Base-by-base conservation (phyloP, 2,797 vertebrate species). In the Thripadectes ignobilis region DNA sequence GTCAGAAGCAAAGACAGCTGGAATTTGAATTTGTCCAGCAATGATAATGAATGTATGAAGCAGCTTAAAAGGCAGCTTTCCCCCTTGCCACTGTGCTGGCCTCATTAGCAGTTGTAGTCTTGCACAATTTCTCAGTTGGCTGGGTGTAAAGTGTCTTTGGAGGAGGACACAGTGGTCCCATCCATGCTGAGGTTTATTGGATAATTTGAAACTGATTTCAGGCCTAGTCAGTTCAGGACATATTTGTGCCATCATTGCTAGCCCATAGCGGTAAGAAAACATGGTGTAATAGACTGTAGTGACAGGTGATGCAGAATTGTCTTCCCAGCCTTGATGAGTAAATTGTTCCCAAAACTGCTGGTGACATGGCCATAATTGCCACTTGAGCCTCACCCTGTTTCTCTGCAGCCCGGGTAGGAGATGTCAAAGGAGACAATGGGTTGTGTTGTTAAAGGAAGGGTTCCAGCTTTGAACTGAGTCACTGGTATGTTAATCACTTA, bases 1-100 rank as follows among this genome's bases (percentile, higher is more conserved):
- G 76, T 96, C 91, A 93, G 91, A 93, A 85, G 95, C 59, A 92
- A 81, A 94, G 85, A 76, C 93, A 96, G 85, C 85, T 96, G 95
- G 91, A 92, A 72, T 96, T 89, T 63, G 58, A 83, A 88, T 94
- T 93, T 78, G 34, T 91, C 32, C 88, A 57, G 88, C 69, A 86
- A 45, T 26, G 85, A 58, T 95, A 94, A 89, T 93, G 62, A 92
- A 80, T 92, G 62, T 69, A 84, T 69, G 81, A 93, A 95, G 84
- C 75, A 95, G 81, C 34, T 89, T 88, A 86, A 90, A 92, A 93
- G 34, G 48, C 85, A 75, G 51, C 55, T 92, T 81, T 67, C n/a
- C 55, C 41, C 55, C 55, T 88, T 93, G 95, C 92, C 95, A 96
- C 94, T 90, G 89, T 96, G 87, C 85, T 96, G 94, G 91, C 85